These are phyloP conservation scores for Naso thynnoides DNA, from an alignment of 2,797 vertebrate species.

Conservation along the genomic window DNA sequence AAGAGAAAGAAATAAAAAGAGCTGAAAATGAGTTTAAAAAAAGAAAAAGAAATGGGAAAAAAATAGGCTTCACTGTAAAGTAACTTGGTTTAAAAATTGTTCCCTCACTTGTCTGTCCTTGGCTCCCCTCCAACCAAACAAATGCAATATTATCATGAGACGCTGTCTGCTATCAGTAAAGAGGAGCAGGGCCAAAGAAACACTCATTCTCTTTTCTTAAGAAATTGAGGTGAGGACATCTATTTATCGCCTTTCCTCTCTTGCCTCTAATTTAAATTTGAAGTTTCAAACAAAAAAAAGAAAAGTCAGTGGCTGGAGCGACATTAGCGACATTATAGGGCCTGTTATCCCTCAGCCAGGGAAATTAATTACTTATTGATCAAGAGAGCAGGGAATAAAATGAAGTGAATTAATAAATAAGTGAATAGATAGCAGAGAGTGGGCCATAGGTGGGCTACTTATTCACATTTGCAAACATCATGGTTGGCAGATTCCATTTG, in stretches of 20 bases:
- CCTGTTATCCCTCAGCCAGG: slow-evolving; percentile 72
- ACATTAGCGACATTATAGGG: slow-evolving; percentile 66
- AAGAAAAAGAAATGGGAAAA: not conserved
- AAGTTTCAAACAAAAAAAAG: slow-evolving; percentile 60
- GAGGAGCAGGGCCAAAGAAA: slow-evolving; percentile 33
- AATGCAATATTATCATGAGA: slow-evolving; percentile 42
- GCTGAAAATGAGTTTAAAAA: slow-evolving; percentile 12
- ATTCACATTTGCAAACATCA: slow-evolving; percentile 77
- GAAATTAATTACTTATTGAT: slow-evolving; percentile 89
- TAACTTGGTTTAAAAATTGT: slow-evolving; percentile 38
- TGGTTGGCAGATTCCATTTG: slow-evolving; percentile 78
- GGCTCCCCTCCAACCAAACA: slow-evolving; percentile 48
- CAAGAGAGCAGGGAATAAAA: slow-evolving; percentile 77
- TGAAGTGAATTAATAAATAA: slow-evolving; percentile 82
- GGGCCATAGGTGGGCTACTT: slow-evolving; percentile 74
- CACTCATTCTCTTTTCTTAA: slow-evolving; percentile 16
- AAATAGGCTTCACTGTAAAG: slow-evolving; percentile 23
- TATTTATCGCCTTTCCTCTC: slow-evolving; percentile 42
- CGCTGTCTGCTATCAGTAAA: slow-evolving; percentile 27
- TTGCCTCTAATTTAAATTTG: slow-evolving; percentile 47
- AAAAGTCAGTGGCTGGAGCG: slow-evolving; percentile 54
- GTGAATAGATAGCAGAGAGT: slow-evolving; percentile 73
- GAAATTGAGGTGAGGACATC: slow-evolving; percentile 35
- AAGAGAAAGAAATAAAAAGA: slow-evolving; percentile 3
- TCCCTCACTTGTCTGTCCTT: slow-evolving; percentile 21